Conservation (phyloP, 2,888 invertebrate genomes). For the Trichogramma dendrolimi region DNA sequence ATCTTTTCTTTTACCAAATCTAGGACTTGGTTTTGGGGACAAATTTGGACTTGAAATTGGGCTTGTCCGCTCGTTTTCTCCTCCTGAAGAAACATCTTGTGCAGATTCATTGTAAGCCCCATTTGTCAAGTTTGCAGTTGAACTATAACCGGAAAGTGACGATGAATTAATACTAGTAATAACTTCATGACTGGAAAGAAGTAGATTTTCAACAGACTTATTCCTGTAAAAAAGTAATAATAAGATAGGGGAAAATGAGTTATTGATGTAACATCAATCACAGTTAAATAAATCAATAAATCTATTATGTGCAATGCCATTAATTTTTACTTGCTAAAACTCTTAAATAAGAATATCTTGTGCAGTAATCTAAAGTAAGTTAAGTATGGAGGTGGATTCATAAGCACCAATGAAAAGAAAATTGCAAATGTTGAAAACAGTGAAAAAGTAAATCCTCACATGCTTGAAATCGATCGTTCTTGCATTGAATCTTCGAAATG, state of each 20-base stretch:
- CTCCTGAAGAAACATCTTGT: slow-evolving; percentile 47
- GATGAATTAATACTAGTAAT: slow-evolving; percentile 64
- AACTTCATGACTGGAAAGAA: slow-evolving; percentile 64
- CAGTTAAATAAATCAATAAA: slow-evolving; percentile 12
- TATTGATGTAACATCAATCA: neutral
- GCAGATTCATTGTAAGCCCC: slow-evolving; percentile 34
- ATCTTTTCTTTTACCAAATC: slow-evolving; percentile 35
- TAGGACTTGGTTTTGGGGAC: slow-evolving; percentile 55
- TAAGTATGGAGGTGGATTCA: neutral
- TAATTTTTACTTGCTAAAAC: neutral
- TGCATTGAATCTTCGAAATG: slow-evolving; percentile 25
- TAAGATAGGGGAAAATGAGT: neutral
- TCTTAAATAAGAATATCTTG: too few species aligned
- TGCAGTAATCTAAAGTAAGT: too few species aligned
- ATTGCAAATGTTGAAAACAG: neutral
- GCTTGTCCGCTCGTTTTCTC: slow-evolving; percentile 44
- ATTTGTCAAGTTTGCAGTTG: slow-evolving; percentile 53
- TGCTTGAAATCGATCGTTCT: slow-evolving; percentile 25
- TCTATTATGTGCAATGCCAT: slow-evolving; percentile 2
- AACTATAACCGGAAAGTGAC: slow-evolving; percentile 54
- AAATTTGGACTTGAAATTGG: slow-evolving; percentile 55
- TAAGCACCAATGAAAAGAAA: slow-evolving; percentile 1
- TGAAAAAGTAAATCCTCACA: slow-evolving; percentile 14
- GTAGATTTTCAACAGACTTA: slow-evolving; percentile 64
- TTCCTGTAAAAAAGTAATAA: slow-evolving; percentile 37